Evolutionary conservation across 2,797 vertebrate genomes (phyloP).

Genomic region (Phrynocephalus guinanensis): DNA sequence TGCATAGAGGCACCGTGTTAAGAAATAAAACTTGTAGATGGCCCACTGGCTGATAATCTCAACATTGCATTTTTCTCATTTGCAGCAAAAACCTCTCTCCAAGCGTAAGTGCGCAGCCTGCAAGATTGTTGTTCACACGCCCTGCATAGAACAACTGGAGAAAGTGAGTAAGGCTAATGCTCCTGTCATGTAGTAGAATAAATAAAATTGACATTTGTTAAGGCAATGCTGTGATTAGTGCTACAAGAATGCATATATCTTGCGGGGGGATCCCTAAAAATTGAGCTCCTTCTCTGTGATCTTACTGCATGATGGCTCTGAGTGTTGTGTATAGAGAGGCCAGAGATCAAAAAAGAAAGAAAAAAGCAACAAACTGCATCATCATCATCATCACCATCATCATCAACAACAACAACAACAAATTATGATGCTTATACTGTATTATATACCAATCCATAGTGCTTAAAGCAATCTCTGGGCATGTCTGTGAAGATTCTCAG

Average conservation of each 20-base stretch:
- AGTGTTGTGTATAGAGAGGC: neutral
- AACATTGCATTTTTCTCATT: slow-evolving; percentile 24
- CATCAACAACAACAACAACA: too few relatives aligned
- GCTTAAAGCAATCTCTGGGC: too few relatives aligned
- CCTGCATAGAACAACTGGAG: slow-evolving; percentile 93
- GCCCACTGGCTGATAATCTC: neutral
- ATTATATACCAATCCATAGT: too few relatives aligned
- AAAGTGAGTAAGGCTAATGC: slow-evolving; percentile 81
- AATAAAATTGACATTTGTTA: neutral
- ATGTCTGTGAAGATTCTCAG: too few relatives aligned
- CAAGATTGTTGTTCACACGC: slow-evolving; percentile 92
- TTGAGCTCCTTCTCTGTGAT: neutral
- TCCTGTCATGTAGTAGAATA: neutral
- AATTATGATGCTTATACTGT: too few relatives aligned
- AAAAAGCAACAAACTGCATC: too few relatives aligned
- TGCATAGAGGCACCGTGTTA: neutral
- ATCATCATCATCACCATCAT: too few relatives aligned
- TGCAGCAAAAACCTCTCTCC: slow-evolving; percentile 90
- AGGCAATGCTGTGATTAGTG: neutral
- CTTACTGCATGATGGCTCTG: neutral
- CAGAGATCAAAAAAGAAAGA: neutral
- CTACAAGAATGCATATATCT: neutral
- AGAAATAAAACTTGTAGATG: slow-evolving; percentile 29
- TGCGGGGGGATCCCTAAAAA: neutral
- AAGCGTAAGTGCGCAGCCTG: slow-evolving; percentile 94